Conservation (phyloP, 2,888 invertebrate genomes). For the Eupithecia pulchellata region DNA sequence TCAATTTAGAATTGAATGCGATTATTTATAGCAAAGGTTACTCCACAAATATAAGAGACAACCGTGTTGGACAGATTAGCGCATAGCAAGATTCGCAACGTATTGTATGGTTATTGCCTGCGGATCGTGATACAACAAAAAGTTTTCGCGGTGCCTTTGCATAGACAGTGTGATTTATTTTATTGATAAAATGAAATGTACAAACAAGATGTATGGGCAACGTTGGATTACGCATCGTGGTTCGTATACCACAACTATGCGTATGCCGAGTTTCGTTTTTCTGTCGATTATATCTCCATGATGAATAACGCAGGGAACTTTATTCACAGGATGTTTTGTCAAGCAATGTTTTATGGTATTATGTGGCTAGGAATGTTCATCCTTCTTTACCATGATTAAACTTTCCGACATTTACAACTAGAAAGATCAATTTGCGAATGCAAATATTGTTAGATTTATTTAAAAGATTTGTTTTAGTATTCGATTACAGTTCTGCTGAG, state of each 20-base stretch:
- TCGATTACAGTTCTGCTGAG: neutral
- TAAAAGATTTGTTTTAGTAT: neutral
- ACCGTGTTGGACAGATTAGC: conserved; percentile 71
- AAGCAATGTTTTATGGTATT: conserved; percentile 28
- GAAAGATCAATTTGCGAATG: neutral
- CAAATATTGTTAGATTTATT: neutral
- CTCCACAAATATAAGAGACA: conserved; percentile 55
- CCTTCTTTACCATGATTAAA: neutral
- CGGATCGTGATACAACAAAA: conserved; percentile 65
- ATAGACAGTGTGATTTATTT: conserved; percentile 62
- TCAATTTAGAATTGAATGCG: conserved; percentile 52
- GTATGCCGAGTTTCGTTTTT: conserved; percentile 46
- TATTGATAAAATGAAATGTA: conserved; percentile 66
- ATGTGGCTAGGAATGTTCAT: conserved; percentile 12
- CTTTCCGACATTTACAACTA: neutral
- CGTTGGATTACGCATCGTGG: conserved; percentile 54
- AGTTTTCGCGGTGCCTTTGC: conserved; percentile 59
- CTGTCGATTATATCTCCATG: conserved; percentile 45
- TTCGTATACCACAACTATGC: conserved; percentile 46
- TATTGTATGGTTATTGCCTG: conserved; percentile 71
- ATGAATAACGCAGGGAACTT: conserved; percentile 42
- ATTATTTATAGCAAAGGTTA: conserved; percentile 65
- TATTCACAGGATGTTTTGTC: conserved; percentile 42
- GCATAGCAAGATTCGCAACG: conserved; percentile 66
- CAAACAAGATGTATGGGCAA: conserved; percentile 64